Evolutionary conservation across 2,113 vertebrate genomes (phyloP).

Genomic region (Podilymbus podiceps): DNA sequence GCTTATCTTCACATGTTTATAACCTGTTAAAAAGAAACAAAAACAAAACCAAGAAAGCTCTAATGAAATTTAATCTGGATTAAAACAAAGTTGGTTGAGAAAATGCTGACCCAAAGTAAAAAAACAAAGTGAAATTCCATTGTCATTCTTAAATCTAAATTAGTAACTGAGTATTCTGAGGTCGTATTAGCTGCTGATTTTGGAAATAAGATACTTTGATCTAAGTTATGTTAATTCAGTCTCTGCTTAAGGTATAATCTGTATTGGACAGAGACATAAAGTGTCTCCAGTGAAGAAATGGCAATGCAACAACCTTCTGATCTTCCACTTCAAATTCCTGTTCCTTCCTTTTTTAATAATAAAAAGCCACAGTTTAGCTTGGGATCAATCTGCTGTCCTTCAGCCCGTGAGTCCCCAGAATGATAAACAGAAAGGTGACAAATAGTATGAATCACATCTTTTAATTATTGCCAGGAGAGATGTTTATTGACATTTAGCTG

Average conservation of each 20-base stretch:
- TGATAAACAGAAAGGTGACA: neutral
- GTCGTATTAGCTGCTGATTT: neutral
- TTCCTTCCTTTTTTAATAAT: neutral
- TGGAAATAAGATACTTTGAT: constrained; percentile 3
- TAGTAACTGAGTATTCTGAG: neutral
- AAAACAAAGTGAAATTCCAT: neutral
- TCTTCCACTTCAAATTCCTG: neutral
- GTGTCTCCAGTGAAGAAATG: neutral
- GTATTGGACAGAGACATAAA: neutral
- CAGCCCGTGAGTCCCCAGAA: neutral
- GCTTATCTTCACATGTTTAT: neutral
- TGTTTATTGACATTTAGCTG: neutral
- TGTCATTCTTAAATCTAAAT: neutral
- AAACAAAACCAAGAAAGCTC: neutral
- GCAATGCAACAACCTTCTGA: neutral
- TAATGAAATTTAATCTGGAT: neutral
- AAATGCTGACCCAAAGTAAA: constrained; percentile 10
- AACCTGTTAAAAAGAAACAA: neutral
- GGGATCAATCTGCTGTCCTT: neutral
- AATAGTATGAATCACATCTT: neutral
- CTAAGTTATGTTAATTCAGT: constrained; percentile 1
- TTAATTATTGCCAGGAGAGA: neutral
- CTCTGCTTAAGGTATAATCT: constrained; percentile 1
- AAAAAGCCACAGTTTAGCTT: neutral
- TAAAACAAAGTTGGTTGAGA: neutral